Evolutionary conservation across 1,140 invertebrate species (phyloP).

Genomic region (Charaxes varanes): DNA sequence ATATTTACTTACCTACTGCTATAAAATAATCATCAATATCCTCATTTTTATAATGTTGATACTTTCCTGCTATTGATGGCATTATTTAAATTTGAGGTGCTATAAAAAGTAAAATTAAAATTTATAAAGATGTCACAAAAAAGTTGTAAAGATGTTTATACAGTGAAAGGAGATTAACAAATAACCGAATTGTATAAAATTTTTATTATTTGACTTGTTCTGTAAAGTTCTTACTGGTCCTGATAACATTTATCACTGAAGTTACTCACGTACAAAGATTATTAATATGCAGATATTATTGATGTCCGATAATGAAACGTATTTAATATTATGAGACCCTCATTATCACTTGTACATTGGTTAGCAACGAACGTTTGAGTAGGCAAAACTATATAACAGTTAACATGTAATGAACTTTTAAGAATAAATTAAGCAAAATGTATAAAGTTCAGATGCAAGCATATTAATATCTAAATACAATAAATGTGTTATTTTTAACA

Average conservation of each 20-base stretch:
- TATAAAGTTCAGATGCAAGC: too few species aligned
- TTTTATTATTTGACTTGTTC: background rate
- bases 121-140: background rate
- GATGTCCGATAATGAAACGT: slow-evolving; percentile 5
- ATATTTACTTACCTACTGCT: slow-evolving; percentile 76
- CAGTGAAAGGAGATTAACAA: background rate
- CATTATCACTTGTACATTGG: too few species aligned
- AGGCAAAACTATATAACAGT: too few species aligned
- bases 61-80: slow-evolving; percentile 74
- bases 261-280: slow-evolving; percentile 19
- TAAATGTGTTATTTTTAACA: too few species aligned
- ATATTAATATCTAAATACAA: too few species aligned
- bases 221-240: background rate
- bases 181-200: background rate
- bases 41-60: slow-evolving; percentile 78
- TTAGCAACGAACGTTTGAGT: too few species aligned
- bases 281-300: background rate
- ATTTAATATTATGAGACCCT: too few species aligned
- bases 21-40: slow-evolving; percentile 79
- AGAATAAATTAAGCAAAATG: too few species aligned
- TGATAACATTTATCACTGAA: slow-evolving; percentile 16
- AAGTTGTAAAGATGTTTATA: background rate
- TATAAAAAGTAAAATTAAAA: background rate
- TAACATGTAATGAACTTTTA: too few species aligned
- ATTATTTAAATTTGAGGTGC: slow-evolving; percentile 34